These are phyloP conservation scores for Brachyptera putata DNA, from an alignment of 2,888 invertebrate species.

Conservation along the genomic window DNA sequence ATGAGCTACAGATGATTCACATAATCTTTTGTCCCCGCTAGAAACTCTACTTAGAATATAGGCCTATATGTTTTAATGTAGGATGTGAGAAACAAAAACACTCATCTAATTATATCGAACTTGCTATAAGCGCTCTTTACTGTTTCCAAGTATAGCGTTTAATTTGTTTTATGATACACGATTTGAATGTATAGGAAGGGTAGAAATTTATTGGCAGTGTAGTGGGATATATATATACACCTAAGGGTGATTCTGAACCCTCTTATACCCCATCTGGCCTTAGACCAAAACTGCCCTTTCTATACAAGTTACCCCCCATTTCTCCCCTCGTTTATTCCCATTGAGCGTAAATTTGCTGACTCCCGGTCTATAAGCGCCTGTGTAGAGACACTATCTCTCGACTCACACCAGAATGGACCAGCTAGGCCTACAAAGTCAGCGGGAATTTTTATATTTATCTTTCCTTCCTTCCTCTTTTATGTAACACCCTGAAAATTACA, in stretches of 20 bases:
- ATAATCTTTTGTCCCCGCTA: too few species aligned
- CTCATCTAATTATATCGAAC: too few species aligned
- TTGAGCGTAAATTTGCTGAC: conserved; percentile 31
- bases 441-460: conserved; percentile 32
- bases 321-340: conserved; percentile 26
- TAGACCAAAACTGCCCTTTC: conserved; percentile 18
- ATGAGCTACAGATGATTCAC: too few species aligned
- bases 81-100: too few species aligned
- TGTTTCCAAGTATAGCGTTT: too few species aligned
- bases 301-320: background rate
- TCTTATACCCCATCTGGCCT: conserved; percentile 10
- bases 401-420: conserved; percentile 10
- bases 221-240: background rate
- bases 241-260: background rate
- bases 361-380: conserved; percentile 14
- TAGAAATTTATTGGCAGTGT: background rate
- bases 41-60: too few species aligned
- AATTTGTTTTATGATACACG: too few species aligned
- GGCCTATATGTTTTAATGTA: too few species aligned
- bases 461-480: conserved; percentile 28
- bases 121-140: too few species aligned
- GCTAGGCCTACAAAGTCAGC: conserved; percentile 28
- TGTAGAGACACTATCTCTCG: background rate
- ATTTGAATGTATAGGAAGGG: too few species aligned
- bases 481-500: conserved; percentile 29